Evolutionary conservation across 2,888 invertebrate species (phyloP), one percentile per base, ranked within the genome.

Genomic region (Macrosoma leucophasiata): DNA sequence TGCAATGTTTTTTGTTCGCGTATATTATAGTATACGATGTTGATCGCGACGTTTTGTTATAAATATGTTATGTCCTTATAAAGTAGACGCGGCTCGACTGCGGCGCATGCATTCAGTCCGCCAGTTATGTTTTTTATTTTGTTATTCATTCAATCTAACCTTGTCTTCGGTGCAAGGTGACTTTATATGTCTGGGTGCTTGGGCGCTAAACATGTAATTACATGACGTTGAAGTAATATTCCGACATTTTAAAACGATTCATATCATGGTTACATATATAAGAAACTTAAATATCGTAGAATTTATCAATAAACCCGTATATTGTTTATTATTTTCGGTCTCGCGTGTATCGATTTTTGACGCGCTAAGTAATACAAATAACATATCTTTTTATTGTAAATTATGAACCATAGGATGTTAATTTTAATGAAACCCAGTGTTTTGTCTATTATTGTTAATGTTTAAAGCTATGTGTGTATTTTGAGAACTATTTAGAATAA

Each of bases 121-220:
- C 58, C 58, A 55, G 64, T 56, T 64, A 55, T 41, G 52, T 72
- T 78, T 79, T 79, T 77, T 79, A 67, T 78, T 78, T 77, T 79
- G 67, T 78, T 78, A 64, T 74, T 75, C 72, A 74, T 75, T 79
- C 69, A 74, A 72, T 56, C 55, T 77, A 75, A 81, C 82, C 82
- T 82, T 82, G 79, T 61, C 58, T 61, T 67, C 63, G 66, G 44
- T 55, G 67, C 78, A 84, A 84, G 82, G 82, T 84, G 82, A 82
- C 82, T 81, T 79, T 75, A 74, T 65, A 71, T 68, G 77, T 72
- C 75, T 73, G 77, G 61, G 63, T 69, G 77, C 77, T 76, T 77
- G 81, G 66, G 62, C 76, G 73, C 69, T 74, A 73, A 76, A 73
- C 74, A 62, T 78, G 65, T 77, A 76, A 81, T 81, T 79, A 79